A percentile compares a stretch with the other conserved stretches of the same genome.
phyloP scores from a whole-genome alignment of 2,113 vertebrate species.

The Numenius arquata region DNA sequence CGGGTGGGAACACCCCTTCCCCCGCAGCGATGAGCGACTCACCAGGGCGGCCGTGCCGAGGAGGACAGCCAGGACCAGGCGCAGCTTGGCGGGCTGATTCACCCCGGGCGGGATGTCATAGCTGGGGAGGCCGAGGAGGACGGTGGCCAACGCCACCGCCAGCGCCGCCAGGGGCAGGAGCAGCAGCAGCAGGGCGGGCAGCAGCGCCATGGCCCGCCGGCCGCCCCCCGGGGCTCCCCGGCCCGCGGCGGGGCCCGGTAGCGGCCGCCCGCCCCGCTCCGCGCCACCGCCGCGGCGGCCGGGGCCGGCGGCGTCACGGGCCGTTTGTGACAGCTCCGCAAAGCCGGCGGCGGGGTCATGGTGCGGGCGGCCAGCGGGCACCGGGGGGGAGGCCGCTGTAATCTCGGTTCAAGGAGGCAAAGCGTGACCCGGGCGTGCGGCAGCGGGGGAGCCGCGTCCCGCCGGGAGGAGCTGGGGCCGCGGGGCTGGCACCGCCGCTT shows the following conservation, averaged over 20 bases:
- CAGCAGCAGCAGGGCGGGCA: conserved; percentile 25
- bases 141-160: neutral
- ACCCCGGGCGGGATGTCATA: conserved; percentile 47
- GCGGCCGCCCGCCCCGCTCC: neutral
- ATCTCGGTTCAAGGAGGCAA: neutral
- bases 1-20: neutral
- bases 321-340: neutral
- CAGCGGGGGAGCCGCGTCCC: neutral
- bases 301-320: neutral
- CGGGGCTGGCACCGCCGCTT: fast-evolving
- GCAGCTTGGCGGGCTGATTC: conserved; percentile 54
- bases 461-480: fast-evolving
- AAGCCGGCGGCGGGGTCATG: conserved; percentile 20
- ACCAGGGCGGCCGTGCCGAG: conserved; percentile 43
- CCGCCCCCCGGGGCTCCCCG: neutral
- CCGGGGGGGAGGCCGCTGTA: neutral
- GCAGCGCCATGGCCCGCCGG: conserved; percentile 7
- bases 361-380: neutral
- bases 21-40: neutral
- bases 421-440: neutral
- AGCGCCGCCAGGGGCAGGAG: conserved; percentile 31
- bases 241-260: neutral
- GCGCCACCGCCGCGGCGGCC: neutral
- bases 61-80: conserved; percentile 39
- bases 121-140: conserved; percentile 17